Conservation (phyloP, 2,888 invertebrate species). For the Lasioglossum oenotherae region DNA sequence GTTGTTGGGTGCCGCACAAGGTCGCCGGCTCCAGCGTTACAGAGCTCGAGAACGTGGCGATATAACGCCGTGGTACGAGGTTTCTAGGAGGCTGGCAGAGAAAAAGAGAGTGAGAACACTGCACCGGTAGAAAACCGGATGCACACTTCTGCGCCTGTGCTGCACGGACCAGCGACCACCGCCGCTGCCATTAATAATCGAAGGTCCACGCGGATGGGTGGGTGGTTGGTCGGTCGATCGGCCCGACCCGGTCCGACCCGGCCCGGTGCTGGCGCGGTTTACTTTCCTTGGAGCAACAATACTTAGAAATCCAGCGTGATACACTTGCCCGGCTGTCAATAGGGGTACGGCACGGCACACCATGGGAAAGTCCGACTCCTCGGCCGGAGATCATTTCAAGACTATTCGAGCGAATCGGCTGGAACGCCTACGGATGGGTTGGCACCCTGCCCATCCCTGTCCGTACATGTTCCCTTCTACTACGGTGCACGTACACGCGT, state of each 20-base stretch:
- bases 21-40: conserved; percentile 31
- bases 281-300: conserved; percentile 72
- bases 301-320: conserved; percentile 53
- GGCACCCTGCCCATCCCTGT: conserved; percentile 48
- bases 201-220: conserved; percentile 58
- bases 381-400: conserved; percentile 49
- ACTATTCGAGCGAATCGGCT: conserved; percentile 61
- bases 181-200: conserved; percentile 76
- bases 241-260: too few relatives aligned
- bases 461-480: conserved; percentile 26
- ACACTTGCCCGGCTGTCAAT: conserved; percentile 63
- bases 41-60: conserved; percentile 55
- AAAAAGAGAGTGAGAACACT: conserved; percentile 34
- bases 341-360: conserved; percentile 24
- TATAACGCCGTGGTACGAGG: conserved; percentile 58
- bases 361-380: conserved; percentile 57
- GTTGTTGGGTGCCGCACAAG: conserved; percentile 69
- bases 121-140: conserved; percentile 73
- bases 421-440: conserved; percentile 63
- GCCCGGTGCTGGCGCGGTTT: conserved; percentile 46
- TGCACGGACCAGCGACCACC: conserved; percentile 67
- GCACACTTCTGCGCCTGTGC: conserved; percentile 71
- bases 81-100: conserved; percentile 69
- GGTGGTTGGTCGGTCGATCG: conserved; percentile 32
- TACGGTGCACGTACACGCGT: conserved; percentile 13